Evolutionary conservation across 92 coral and sea anemone genomes (phyloP), one percentile per base, ranked within the genome.

Genomic region (Desmophyllum pertusum): DNA sequence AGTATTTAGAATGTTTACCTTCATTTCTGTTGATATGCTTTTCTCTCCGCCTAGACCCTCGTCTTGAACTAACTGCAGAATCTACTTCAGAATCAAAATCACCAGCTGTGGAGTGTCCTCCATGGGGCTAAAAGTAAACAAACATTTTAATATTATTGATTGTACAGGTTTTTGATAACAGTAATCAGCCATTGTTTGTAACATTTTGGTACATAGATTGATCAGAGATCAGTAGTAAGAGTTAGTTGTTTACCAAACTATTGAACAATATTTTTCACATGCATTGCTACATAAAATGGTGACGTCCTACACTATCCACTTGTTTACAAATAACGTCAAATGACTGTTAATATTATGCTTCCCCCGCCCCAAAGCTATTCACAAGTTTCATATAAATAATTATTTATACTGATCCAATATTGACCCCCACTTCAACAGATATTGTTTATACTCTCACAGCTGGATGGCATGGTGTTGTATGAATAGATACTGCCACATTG

Each of bases 31-130:
- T 89, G 13, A 90, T 85, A 63, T 94, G 98, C 69, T 87, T 91
- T 69, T 91, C 94, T 57, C 91, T 73, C 72, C 98, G 76, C 19
- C 95, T 65, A 41, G 95, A 93, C n/a, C 93, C 93, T 79, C 98
- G 81, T 70, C 97, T 89, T 2, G 98, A 94, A 74, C 98, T 94
- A 25, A 92, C 88, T 8, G 95, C 89, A 11, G 95, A 92, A 40
- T 94, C 98, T 30, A 88, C 98, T 79, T 94, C 98, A 10, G 98
- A 94, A 48, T 94, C 98, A 89, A 94, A 94, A 69, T 94, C 98
- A 5, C 98, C 98, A 0, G 95, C 92, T 65, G 98, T 94, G 3
- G 98, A 94, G 68, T 94, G 98, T 19, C 95, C 93, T 7, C 98
- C 98, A 87, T 94, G 94, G 4, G 97, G 79, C 98, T 94, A 70